Percentiles rank a stretch among this genome's conserved stretches.
phyloP scores from a whole-genome alignment of 2,113 vertebrate genomes.

The Coptodon bakossiorum region DNA sequence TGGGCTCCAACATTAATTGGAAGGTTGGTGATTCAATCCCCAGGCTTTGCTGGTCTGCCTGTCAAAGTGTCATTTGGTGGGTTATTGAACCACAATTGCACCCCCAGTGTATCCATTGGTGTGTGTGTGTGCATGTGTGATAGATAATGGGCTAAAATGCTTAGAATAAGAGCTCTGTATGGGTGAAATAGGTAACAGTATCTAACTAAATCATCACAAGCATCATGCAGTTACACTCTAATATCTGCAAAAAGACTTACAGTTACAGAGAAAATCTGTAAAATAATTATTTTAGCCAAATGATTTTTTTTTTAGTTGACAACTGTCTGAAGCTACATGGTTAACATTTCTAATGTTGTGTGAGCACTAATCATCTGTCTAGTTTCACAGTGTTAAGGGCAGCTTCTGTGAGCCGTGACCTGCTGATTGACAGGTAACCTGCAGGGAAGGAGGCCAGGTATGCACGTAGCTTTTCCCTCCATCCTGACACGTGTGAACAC shows the following conservation, averaged over 20 bases:
- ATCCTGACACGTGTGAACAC: constrained; percentile 24
- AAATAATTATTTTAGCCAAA: neutral
- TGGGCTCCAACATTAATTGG: neutral
- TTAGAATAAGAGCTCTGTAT: neutral
- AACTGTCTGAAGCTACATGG: neutral
- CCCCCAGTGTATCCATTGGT: neutral
- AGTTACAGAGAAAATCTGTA: neutral
- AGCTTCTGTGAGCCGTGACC: constrained; percentile 24
- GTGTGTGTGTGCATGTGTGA: neutral
- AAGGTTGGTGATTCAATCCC: neutral
- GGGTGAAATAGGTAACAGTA: neutral
- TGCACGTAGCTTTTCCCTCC: constrained; percentile 17
- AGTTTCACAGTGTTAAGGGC: neutral
- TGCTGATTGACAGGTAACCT: constrained; percentile 56
- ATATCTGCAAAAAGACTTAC: rapidly evolving
- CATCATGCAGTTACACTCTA: neutral
- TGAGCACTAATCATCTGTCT: constrained; percentile 23
- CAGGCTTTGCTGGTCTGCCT: neutral
- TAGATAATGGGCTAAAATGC: neutral
- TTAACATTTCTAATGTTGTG: neutral
- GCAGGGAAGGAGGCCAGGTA: constrained; percentile 50
- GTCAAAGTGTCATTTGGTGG: neutral
- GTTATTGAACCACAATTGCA: neutral
- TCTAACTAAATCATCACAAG: neutral
- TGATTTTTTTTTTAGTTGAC: neutral